phyloP scores from a whole-genome alignment of 2,888 invertebrate species.

The Tachina lurida region DNA sequence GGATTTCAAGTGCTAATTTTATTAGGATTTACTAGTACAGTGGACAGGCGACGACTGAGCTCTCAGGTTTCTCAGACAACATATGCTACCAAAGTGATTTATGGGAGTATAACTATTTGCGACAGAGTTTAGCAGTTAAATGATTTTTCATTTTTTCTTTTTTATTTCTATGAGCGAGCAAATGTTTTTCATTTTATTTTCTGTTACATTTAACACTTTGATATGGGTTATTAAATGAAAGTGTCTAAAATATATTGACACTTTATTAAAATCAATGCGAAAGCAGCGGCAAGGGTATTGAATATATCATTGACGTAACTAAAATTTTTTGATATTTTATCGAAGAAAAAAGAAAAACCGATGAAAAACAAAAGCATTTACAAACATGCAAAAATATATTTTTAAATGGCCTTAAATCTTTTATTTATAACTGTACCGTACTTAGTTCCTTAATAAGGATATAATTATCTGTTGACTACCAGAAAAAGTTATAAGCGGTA shows the following conservation, averaged over 20 bases:
- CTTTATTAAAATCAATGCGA: conserved; percentile 19
- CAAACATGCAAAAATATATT: too few species aligned
- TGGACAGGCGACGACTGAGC: conserved; percentile 18
- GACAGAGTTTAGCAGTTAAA: conserved; percentile 31
- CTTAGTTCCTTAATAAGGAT: too few species aligned
- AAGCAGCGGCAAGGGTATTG: too few species aligned
- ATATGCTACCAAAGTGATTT: conserved; percentile 59
- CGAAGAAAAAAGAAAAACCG: too few species aligned
- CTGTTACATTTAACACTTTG: conserved; percentile 50
- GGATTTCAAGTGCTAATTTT: conserved; percentile 62
- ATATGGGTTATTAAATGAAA: conserved; percentile 60
- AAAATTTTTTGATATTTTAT: too few species aligned
- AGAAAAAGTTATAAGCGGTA: too few species aligned
- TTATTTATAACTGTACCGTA: too few species aligned
- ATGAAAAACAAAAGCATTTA: too few species aligned
- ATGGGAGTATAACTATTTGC: conserved; percentile 36
- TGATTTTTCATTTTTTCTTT: neutral
- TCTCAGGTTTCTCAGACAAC: conserved; percentile 47
- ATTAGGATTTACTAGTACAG: conserved; percentile 33
- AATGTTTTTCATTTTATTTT: conserved; percentile 17
- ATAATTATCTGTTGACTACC: too few species aligned
- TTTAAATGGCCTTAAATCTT: too few species aligned
- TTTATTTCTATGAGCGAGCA: neutral
- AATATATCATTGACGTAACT: too few species aligned
- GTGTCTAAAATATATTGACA: conserved; percentile 48